These are phyloP conservation scores for Melierax canorus DNA, from an alignment of 2,113 vertebrate genomes.

Conservation along the genomic window DNA sequence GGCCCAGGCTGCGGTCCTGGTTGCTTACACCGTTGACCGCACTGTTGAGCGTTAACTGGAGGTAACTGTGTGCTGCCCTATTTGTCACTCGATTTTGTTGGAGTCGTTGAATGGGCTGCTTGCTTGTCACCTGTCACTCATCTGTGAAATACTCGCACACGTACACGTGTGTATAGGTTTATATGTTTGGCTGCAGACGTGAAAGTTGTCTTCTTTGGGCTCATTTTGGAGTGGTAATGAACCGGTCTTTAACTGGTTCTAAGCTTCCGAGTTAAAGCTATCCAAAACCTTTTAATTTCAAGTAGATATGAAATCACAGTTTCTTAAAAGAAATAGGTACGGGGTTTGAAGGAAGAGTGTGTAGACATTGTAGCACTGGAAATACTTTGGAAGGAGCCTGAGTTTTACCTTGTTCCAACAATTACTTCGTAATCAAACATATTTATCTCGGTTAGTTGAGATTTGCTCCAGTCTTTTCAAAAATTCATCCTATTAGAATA, in stretches of 20 bases:
- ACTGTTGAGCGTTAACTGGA: neutral
- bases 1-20: neutral
- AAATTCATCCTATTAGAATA: neutral
- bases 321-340: neutral
- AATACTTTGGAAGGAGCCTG: neutral
- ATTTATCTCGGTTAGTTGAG: neutral
- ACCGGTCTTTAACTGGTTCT: neutral
- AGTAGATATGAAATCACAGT: neutral
- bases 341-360: neutral
- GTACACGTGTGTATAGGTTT: accelerated
- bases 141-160: neutral
- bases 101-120: neutral
- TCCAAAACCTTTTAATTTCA: neutral
- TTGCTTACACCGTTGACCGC: neutral
- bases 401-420: neutral
- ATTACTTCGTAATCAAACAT: neutral
- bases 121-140: neutral
- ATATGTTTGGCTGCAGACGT: neutral
- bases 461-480: neutral
- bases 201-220: neutral
- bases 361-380: neutral
- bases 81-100: neutral
- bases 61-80: accelerated
- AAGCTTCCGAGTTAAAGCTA: neutral
- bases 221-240: neutral